phyloP scores from a whole-genome alignment of 1,140 invertebrate genomes.

The Brachionus paranguensis region DNA sequence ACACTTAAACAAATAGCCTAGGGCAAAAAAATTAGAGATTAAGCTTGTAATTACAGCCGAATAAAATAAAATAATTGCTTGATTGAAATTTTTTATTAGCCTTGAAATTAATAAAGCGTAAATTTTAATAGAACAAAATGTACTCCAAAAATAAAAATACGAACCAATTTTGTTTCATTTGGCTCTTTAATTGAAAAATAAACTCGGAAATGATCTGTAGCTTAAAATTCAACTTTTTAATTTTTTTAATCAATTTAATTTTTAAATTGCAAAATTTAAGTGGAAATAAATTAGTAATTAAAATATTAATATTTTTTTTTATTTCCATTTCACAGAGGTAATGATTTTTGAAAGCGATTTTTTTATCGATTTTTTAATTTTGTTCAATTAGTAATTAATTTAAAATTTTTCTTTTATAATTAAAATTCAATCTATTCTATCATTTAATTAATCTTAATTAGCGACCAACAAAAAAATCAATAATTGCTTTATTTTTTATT shows the following conservation, averaged over 20 bases:
- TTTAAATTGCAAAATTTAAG: background rate
- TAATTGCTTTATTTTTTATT: slow-evolving; percentile 21
- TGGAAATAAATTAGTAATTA: background rate
- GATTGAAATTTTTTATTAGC: background rate
- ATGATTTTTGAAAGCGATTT: background rate
- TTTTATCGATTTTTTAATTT: background rate
- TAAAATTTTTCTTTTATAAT: background rate
- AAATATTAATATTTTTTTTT: background rate
- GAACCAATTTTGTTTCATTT: background rate
- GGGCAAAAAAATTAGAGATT: background rate
- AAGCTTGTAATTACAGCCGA: slow-evolving; percentile 2
- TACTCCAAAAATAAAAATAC: background rate
- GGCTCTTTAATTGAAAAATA: background rate
- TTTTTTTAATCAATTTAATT: background rate
- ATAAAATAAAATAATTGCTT: background rate
- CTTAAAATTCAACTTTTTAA: background rate
- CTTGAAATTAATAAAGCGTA: slow-evolving; percentile 23
- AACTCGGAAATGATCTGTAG: background rate
- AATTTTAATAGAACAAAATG: background rate
- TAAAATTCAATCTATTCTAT: background rate
- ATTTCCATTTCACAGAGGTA: background rate
- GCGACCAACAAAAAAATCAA: background rate
- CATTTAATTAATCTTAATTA: background rate
- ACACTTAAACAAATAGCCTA: background rate
- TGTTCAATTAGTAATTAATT: background rate